Evolutionary conservation across 2,113 vertebrate genomes (phyloP).

Genomic region (Hoplias malabaricus): DNA sequence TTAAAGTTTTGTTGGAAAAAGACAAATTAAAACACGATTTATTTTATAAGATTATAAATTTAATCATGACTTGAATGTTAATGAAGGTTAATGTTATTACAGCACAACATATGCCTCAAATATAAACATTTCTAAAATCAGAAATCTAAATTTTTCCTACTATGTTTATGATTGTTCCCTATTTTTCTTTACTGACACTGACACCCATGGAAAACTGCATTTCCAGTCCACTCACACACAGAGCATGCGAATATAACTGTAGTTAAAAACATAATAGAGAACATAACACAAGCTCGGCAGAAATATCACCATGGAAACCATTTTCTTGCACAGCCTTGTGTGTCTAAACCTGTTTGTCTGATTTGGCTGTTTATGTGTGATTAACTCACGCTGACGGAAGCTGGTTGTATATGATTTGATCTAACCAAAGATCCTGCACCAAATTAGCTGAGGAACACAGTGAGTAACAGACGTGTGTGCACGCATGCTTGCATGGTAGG

Average conservation of each 20-base stretch:
- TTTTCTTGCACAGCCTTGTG: not conserved
- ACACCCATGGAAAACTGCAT: not conserved
- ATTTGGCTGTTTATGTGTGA: not conserved
- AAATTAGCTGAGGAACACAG: not conserved
- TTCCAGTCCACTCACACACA: not conserved
- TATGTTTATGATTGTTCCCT: not conserved
- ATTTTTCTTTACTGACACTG: not conserved
- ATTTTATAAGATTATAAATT: too few relatives aligned
- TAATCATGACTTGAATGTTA: too few relatives aligned
- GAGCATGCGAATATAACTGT: not conserved
- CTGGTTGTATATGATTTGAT: slow-evolving; percentile 41
- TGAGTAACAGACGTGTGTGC: slow-evolving; percentile 4
- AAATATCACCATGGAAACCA: slow-evolving; percentile 20
- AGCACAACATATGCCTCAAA: too few relatives aligned
- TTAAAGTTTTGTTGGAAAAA: too few relatives aligned
- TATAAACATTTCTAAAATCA: too few relatives aligned
- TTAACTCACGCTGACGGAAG: not conserved
- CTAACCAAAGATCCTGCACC: not conserved
- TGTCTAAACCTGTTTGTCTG: not conserved
- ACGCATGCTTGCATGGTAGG: not conserved
- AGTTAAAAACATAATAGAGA: not conserved
- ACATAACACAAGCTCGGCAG: slow-evolving; percentile 3
- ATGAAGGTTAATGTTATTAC: too few relatives aligned
- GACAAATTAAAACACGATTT: too few relatives aligned
- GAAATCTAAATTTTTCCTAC: too few relatives aligned